Base-by-base conservation (phyloP, 2,113 vertebrate species). In the Gracilinanus agilis region DNA sequence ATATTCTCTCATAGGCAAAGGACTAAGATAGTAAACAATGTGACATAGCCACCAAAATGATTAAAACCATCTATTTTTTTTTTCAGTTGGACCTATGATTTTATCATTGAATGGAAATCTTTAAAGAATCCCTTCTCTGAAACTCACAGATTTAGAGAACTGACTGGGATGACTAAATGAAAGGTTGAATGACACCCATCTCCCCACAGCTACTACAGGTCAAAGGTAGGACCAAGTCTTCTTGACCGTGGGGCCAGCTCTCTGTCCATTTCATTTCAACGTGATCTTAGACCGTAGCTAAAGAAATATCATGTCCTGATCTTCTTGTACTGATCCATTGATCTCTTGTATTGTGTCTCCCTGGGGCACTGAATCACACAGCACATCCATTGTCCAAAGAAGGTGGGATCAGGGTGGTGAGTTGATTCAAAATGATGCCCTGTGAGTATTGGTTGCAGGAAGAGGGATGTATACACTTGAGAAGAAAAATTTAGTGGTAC, bases 171-270 rank as follows among this genome's bases (percentile, higher is more conserved):
- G 13, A 49, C 49, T 49, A 5, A 16, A n/a, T 5, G 29, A n/a
- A 9, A 75, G 5, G 19, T n/a, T n/a, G 34, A 13, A 21, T 75
- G 34, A n/a, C 5, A 75, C 16, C 16, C 34, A n/a, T 75, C 8
- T 21, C n/a, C 34, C 34, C 12, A n/a, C 1, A n/a, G 13, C 1
- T n/a, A 75, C 0, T 75, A n/a, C n/a, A 3, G 16, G 4, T n/a
- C 67, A 75, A 75, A 75, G 67, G 67, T 16, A 75, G 16, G 67
- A 75, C 67, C 67, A 7, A 0, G 67, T n/a, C 34, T 75, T 75
- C 13, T 6, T 75, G 55, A n/a, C 34, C 2, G 29, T n/a, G 13
- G 19, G 13, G 29, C 3, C 61, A 67, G 13, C 12, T 67, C 4
- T 67, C 3, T 34, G 13, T 67, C 29, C 12, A 4, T 27, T 75